Conservation (phyloP, 1,140 invertebrate species). For the Hylaeus volcanicus region DNA sequence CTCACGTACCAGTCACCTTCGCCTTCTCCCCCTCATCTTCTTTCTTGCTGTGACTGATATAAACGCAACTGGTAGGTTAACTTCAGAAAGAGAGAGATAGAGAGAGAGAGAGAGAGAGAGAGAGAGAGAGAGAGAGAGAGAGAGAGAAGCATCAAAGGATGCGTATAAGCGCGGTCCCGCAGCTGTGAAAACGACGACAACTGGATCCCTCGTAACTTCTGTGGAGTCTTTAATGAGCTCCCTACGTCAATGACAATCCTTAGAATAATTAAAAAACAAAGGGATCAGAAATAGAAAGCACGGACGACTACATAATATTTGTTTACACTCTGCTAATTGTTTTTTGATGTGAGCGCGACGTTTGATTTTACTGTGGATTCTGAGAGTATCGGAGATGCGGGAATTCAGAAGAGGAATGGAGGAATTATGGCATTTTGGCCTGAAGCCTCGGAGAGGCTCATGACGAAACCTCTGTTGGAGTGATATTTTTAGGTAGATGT, state of each 20-base stretch:
- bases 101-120: neutral
- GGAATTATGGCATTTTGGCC: neutral
- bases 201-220: slow-evolving; percentile 29
- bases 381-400: neutral
- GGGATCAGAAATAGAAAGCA: neutral
- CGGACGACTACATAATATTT: neutral
- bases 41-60: slow-evolving; percentile 28
- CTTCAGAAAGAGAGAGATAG: neutral
- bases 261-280: neutral
- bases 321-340: neutral
- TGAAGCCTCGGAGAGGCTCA: too few species aligned
- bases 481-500: slow-evolving; percentile 27
- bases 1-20: slow-evolving; percentile 48
- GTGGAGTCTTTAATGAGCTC: slow-evolving; percentile 27
- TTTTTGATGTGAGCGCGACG: neutral
- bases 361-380: neutral
- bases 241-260: neutral
- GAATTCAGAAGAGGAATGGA: neutral
- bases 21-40: slow-evolving; percentile 24
- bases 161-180: neutral
- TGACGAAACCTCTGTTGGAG: too few species aligned
- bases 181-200: slow-evolving; percentile 38
- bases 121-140: too few species aligned
- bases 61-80: slow-evolving; percentile 51
- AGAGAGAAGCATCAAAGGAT: slow-evolving; percentile 20